These are phyloP conservation scores for Adelges cooleyi DNA, from an alignment of 1,140 invertebrate genomes.

Conservation along the genomic window DNA sequence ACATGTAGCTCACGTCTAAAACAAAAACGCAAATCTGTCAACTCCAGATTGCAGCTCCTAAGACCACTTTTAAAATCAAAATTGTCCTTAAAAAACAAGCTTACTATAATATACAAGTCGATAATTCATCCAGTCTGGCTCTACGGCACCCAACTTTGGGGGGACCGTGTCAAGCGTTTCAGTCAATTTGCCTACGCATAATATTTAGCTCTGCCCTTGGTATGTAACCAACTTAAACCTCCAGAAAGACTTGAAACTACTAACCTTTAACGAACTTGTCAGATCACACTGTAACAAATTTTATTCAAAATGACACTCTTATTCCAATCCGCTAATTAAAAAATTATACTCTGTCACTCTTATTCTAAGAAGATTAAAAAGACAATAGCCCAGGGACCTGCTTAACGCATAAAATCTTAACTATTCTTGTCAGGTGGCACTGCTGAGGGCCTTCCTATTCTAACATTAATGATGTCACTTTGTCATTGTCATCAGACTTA, in stretches of 20 bases:
- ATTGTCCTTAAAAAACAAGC: constrained; percentile 35
- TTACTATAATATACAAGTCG: constrained; percentile 35
- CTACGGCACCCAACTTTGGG: constrained; percentile 37
- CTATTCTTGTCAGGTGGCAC: no score
- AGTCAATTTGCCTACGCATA: not conserved
- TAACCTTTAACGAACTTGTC: not conserved
- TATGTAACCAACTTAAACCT: not conserved
- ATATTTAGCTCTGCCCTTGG: no score
- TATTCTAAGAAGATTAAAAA: no score
- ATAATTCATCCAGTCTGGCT: no score
- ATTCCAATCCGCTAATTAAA: not conserved
- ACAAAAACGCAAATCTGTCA: no score
- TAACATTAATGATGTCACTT: no score
- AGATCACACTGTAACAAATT: not conserved
- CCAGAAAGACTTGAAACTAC: not conserved
- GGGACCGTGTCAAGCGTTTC: constrained; percentile 31
- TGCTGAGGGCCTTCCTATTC: no score
- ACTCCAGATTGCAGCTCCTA: no score
- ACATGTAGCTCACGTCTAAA: constrained; percentile 8
- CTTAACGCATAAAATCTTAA: no score
- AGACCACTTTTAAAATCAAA: no score
- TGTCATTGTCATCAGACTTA: no score
- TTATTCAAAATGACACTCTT: not conserved
- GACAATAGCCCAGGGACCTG: no score
- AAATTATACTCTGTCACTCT: not conserved